Evolutionary conservation across 2,113 vertebrate genomes (phyloP).

Genomic region (Takifugu flavidus): DNA sequence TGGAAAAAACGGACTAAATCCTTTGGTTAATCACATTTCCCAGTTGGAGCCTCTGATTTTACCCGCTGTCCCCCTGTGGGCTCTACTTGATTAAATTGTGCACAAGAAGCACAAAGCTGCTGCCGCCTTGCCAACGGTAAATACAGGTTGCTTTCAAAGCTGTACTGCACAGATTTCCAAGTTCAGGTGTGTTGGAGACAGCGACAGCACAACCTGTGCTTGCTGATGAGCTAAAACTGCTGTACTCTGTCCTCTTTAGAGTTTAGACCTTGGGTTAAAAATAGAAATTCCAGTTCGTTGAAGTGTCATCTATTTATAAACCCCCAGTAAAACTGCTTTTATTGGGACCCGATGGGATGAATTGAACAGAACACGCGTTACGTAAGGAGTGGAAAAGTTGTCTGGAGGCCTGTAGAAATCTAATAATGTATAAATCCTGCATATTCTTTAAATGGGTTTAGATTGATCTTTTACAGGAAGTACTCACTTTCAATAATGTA

Average conservation of each 20-base stretch:
- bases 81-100: neutral
- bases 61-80: neutral
- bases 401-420: slow-evolving; percentile 2
- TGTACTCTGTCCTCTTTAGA: slow-evolving; percentile 29
- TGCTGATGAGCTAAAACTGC: slow-evolving; percentile 11
- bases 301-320: slow-evolving; percentile 50
- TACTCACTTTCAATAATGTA: neutral
- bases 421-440: neutral
- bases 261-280: slow-evolving; percentile 41
- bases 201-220: neutral
- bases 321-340: slow-evolving; percentile 5
- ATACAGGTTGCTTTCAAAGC: neutral
- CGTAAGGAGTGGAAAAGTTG: slow-evolving; percentile 1
- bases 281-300: slow-evolving; percentile 42
- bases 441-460: neutral
- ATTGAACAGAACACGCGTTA: slow-evolving; percentile 9
- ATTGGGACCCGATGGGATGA: slow-evolving; percentile 27
- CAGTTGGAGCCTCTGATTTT: neutral
- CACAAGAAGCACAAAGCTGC: neutral
- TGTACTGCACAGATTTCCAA: neutral
- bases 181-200: neutral
- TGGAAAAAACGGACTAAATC: neutral
- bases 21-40: neutral
- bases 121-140: neutral
- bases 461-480: neutral